Conservation (phyloP, 2,888 invertebrate genomes). For the Stictocephala bisonia region DNA sequence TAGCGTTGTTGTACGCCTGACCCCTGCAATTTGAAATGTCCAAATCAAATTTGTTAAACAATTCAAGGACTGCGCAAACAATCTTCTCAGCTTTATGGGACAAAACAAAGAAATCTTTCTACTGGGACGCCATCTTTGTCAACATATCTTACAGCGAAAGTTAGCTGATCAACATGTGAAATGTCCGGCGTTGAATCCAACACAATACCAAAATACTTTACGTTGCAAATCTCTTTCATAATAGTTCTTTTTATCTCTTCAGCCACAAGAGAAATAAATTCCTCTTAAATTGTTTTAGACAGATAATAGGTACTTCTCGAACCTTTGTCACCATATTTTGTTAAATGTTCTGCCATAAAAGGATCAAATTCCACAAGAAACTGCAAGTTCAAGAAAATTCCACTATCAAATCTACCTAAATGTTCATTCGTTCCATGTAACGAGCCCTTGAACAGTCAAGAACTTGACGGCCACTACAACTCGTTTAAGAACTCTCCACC, state of each 20-base stretch:
- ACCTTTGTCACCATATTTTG: conserved; percentile 37
- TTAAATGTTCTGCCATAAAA: conserved; percentile 35
- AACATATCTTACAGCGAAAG: too few relatives aligned
- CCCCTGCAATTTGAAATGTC: conserved; percentile 19
- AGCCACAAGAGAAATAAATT: too few relatives aligned
- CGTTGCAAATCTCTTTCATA: background rate
- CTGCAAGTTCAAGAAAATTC: conserved; percentile 14
- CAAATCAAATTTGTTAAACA: conserved; percentile 23
- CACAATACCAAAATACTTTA: conserved; percentile 6
- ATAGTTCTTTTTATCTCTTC: background rate
- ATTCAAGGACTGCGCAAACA: conserved; percentile 28
- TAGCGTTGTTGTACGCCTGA: conserved; percentile 22
- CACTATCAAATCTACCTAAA: conserved; percentile 23
- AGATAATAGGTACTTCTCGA: too few relatives aligned
- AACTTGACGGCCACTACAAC: conserved; percentile 25
- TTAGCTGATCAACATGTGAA: conserved; percentile 6
- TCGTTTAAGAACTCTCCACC: conserved; percentile 12
- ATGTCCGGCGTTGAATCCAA: conserved; percentile 21
- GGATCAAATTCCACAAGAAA: conserved; percentile 36
- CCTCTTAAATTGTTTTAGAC: background rate
- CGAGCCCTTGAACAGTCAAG: background rate
- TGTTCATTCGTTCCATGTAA: conserved; percentile 19
- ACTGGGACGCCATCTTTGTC: conserved; percentile 1
- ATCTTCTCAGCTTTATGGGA: conserved; percentile 30
- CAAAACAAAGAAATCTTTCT: conserved; percentile 23